Base-by-base conservation (phyloP, 2,888 invertebrate species). In the Phragmatobia fuliginosa region DNA sequence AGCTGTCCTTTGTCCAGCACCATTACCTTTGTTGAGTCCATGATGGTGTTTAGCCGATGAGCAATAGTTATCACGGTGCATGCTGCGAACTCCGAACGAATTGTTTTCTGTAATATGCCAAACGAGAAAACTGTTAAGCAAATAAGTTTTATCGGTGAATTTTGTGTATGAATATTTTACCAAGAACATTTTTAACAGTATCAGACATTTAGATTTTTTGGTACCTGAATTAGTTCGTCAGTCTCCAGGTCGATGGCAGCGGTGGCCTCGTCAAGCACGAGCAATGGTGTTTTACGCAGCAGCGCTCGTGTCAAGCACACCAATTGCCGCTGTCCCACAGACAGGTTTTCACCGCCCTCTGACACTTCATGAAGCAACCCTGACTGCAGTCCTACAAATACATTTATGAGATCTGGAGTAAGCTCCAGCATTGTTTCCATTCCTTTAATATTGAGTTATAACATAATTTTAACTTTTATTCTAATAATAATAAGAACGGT, bases 11-110 rank as follows among this genome's bases (percentile, higher is more conserved):
- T 96, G 89, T 98, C 97, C 75, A 98, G 93, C 56, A 98, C 98
- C 91, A 98, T 96, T 61, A 98, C 97, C 88, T 97, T 96, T 84
- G 98, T 97, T 49, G 97, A 98, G 94, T 98, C 98, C 96, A 99
- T 96, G 83, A 99, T 98, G 32, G 99, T 99, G 91, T 99, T 98
- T 73, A 99, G 96, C 31, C 99, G 96, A 95, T 99, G 99, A 52
- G 99, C 99, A 88, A 99, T 99, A 1, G 98, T 99, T 32, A 99
- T 96, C 66, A 99, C 97, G 10, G 99, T 99, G 91, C 98, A 98
- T 74, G 97, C 96, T 73, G 96, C 96, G 91, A 99, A 99, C 91
- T 99, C 98, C 33, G 96, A 96, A 32, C 97, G 96, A 87, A 99
- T 99, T 8, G 99, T 99, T 92, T 96, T 98, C 96, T 98, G 96